These are phyloP conservation scores for Lasioglossum vierecki DNA, from an alignment of 2,888 invertebrate genomes.

Conservation along the genomic window DNA sequence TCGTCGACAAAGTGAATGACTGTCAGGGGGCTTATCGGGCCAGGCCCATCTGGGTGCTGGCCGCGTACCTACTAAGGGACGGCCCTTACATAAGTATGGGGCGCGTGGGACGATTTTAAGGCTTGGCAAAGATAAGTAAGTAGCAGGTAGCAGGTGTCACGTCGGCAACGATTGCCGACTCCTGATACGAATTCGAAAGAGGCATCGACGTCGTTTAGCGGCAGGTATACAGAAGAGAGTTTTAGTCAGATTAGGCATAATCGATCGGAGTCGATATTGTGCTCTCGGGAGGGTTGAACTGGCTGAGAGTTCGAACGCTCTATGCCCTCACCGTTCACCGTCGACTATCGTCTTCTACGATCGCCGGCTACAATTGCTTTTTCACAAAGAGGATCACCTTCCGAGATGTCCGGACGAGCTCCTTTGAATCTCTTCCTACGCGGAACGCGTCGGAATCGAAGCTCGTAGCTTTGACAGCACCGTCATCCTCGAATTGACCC, in stretches of 20 bases:
- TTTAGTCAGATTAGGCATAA: conserved; percentile 72
- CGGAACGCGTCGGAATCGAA: conserved; percentile 27
- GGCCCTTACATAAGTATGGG: conserved; percentile 39
- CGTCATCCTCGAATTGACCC: conserved; percentile 40
- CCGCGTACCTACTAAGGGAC: conserved; percentile 4
- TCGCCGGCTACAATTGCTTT: conserved; percentile 62
- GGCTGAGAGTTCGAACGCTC: conserved; percentile 24
- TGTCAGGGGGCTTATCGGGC: conserved; percentile 57
- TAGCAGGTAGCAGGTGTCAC: conserved; percentile 80
- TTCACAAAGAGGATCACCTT: conserved; percentile 70
- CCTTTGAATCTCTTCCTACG: conserved; percentile 44
- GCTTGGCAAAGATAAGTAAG: conserved; percentile 68
- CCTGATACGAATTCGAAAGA: conserved; percentile 71
- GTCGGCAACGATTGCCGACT: conserved; percentile 63
- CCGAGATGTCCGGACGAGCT: conserved; percentile 32
- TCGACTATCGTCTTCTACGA: conserved; percentile 51
- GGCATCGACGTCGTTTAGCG: conserved; percentile 70
- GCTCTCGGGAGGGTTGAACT: conserved; percentile 27
- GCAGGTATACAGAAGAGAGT: conserved; percentile 53
- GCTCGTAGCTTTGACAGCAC: conserved; percentile 52
- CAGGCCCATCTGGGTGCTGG: conserved; percentile 49
- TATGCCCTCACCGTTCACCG: conserved; percentile 11
- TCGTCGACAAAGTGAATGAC: conserved; percentile 65
- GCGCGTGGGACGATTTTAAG: conserved; percentile 66
- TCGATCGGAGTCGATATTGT: conserved; percentile 65